Base-by-base conservation (phyloP, 2,888 invertebrate genomes). In the Pachymerium ferrugineum region DNA sequence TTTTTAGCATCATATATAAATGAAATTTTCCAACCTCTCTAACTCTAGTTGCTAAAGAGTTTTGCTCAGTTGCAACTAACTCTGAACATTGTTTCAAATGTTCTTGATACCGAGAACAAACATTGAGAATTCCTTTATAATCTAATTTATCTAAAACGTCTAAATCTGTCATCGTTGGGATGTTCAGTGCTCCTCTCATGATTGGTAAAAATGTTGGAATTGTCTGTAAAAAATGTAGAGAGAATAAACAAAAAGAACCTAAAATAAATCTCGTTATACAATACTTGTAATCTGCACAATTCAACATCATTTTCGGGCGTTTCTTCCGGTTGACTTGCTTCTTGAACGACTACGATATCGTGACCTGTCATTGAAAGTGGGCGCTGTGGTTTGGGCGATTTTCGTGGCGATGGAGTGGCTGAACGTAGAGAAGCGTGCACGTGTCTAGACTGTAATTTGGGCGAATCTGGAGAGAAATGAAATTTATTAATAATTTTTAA, bases 191-290 rank as follows among this genome's bases (percentile, higher is more conserved):
- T 0, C 93, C 94, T 42, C 94, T 84, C 89, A 97, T 93, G 70
- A 97, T 94, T 0, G 97, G 97, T 73, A 95, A 84, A 82, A 97
- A 96, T 83, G 93, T 92, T 1, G 96, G 95, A 78, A 96, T 94
- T 78, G 87, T 89, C 86, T 92, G 84, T 33, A 78, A 77, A 72
- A 77, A 78, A 16, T 16, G 19, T 8, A 19, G 1, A 67, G 8
- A 3, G 0, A 67, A 28, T 14, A 29, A 67, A 67, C 16, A 29
- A 68, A 68, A 16, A 4, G 25, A 29, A 29, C 2, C 28, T 12
- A 30, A 68, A 68, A 25, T 3, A 28, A 3, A 69, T 16, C 12
- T 0, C 10, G 14, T 31, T 30, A 29, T 72, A 62, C 14, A 8
- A 14, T 76, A 89, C 89, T 84, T 89, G 88, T 54, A 93, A 81